Base-by-base conservation (phyloP, 2,797 vertebrate species). In the Florisuga fusca region DNA sequence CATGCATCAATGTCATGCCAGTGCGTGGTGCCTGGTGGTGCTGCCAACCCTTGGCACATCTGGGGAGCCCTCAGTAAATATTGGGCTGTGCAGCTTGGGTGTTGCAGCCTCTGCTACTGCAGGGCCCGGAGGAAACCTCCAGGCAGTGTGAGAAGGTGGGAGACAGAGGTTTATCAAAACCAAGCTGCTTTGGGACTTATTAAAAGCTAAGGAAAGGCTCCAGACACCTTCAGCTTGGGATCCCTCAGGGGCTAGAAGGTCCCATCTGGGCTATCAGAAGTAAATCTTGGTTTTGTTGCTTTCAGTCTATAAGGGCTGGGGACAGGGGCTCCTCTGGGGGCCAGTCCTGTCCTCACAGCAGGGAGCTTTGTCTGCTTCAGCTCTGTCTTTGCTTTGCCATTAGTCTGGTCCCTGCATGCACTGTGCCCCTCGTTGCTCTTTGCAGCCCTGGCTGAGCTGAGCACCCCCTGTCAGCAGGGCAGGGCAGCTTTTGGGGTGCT, bases 211-310 rank as follows among this genome's bases (percentile, higher is more conserved):
- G 72, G 29, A 50, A 92, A 71, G 8, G 43, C 64, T 92, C 72
- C 86, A 76, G 80, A 63, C 92, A 71, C 84, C 84, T 82, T 89
- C 83, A 46, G 36, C 48, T 94, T 46, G 74, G 78, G 64, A 72
- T 89, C 0, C 1, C 26, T n/a, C 16, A 73, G 80, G 57, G 61
- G 75, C 19, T 34, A 8, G 73, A 13, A 55, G 67, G 33, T 84
- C 80, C 93, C 83, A 41, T 21, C 51, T 75, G 94, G 73, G 64
- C 81, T 94, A 8, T 89, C 23, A 83, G 62, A 77, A 81, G 8
- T 4, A 88, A 68, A 68, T 15, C 62, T 67, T 79, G 74, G 11
- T 4, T 88, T 81, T 72, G 51, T 90, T 89, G 73, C 41, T 90
- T 82, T 68, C 36, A 1, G 8, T 64, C 63, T 58, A 0, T 50